Percentiles rank a stretch among this genome's conserved stretches.
These are phyloP conservation scores for Mythimna lalbum DNA, from an alignment of 2,888 invertebrate genomes.

Conservation along the genomic window DNA sequence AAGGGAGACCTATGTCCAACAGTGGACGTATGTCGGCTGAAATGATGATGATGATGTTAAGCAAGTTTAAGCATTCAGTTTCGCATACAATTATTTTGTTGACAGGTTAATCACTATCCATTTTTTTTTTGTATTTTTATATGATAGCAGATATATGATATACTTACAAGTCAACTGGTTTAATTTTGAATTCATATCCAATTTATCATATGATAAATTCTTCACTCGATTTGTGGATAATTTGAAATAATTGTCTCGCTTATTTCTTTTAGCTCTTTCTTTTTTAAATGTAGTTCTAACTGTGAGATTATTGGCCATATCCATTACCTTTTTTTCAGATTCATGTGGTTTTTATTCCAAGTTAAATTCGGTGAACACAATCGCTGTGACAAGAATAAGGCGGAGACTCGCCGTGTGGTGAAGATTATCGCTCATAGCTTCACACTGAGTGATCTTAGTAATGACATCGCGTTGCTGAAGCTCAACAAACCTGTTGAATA, in stretches of 20 bases:
- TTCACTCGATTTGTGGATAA: no score
- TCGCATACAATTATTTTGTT: no score
- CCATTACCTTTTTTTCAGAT: conserved; percentile 83
- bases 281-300: neutral
- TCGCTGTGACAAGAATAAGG: conserved; percentile 92
- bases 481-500: conserved; percentile 95
- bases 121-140: no score
- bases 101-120: no score
- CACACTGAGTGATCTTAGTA: conserved; percentile 95
- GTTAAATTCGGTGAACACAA: conserved; percentile 97
- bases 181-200: neutral
- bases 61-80: no score
- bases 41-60: no score
- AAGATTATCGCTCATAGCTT: conserved; percentile 94
- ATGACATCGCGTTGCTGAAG: conserved; percentile 95
- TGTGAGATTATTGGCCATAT: neutral
- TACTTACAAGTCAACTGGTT: no score
- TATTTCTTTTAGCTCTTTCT: neutral
- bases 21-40: no score
- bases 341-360: conserved; percentile 97
- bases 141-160: no score
- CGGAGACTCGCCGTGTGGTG: conserved; percentile 93
- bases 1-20: no score
- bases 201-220: neutral
- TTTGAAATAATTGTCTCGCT: neutral